Evolutionary conservation across 2,113 vertebrate genomes (phyloP).

Genomic region (Scytalopus superciliaris): DNA sequence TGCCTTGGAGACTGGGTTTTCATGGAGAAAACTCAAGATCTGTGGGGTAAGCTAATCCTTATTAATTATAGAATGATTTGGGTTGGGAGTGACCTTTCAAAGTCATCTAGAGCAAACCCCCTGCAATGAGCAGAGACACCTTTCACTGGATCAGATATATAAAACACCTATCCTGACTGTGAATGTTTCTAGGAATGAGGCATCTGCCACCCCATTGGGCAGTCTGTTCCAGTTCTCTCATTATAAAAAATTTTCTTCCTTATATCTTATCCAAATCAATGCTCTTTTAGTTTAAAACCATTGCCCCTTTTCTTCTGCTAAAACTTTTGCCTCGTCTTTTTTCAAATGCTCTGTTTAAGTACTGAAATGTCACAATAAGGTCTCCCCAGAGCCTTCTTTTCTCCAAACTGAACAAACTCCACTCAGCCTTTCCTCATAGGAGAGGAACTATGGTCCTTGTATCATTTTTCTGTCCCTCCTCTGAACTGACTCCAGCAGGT

Average conservation of each 20-base stretch:
- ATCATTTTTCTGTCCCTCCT: neutral
- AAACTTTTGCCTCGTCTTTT: neutral
- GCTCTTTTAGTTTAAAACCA: neutral
- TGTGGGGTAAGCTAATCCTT: neutral
- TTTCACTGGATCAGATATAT: neutral
- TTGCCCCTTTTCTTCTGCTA: neutral
- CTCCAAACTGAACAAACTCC: neutral
- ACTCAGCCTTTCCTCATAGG: neutral
- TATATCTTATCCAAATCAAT: neutral
- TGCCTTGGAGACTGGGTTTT: neutral
- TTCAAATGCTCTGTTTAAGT: neutral
- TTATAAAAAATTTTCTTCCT: neutral
- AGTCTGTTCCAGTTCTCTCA: neutral
- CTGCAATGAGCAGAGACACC: fast-evolving
- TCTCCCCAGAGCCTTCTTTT: neutral
- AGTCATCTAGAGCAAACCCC: neutral
- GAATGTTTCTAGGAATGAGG: neutral
- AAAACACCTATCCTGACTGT: neutral
- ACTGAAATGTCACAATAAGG: neutral
- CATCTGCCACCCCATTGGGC: no score
- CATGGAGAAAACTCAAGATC: neutral
- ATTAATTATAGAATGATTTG: neutral
- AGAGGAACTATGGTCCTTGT: neutral
- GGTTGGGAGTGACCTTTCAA: neutral
- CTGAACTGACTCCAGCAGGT: neutral